Evolutionary conservation across 2,888 invertebrate genomes (phyloP).

Genomic region (Drosophila formosana): DNA sequence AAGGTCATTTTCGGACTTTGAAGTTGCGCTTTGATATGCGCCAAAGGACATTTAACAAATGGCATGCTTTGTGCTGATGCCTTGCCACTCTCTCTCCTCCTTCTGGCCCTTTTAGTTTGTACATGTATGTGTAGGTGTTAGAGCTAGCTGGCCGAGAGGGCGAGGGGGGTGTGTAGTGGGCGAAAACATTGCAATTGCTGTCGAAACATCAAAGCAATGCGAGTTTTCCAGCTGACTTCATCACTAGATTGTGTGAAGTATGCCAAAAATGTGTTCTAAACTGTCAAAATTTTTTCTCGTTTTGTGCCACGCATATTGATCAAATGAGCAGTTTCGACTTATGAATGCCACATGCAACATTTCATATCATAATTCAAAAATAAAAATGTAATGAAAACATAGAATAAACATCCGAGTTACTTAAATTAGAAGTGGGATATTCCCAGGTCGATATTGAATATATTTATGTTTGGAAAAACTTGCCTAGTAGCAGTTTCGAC

Average conservation of each 20-base stretch:
- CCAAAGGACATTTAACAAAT: constrained; percentile 80
- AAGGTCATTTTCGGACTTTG: constrained; percentile 75
- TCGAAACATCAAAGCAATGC: constrained; percentile 76
- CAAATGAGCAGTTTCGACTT: not conserved
- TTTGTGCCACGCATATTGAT: constrained; percentile 5
- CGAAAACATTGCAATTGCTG: constrained; percentile 66
- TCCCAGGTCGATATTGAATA: not conserved
- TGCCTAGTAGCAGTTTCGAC: not conserved
- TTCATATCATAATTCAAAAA: not conserved
- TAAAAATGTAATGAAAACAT: no score
- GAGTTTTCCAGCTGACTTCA: constrained; percentile 81
- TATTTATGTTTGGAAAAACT: not conserved
- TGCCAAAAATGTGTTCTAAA: constrained; percentile 76
- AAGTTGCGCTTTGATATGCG: constrained; percentile 76
- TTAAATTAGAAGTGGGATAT: not conserved
- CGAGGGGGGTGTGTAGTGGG: constrained; percentile 31
- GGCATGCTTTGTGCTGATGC: constrained; percentile 55
- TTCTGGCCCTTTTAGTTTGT: not conserved
- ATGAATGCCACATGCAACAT: not conserved
- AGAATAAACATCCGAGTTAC: not conserved
- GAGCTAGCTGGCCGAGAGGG: constrained; percentile 29
- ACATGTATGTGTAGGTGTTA: constrained; percentile 21
- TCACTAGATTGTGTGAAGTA: constrained; percentile 79
- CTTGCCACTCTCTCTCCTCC: constrained; percentile 17
- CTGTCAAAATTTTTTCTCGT: constrained; percentile 34